Conservation (phyloP, 2,888 invertebrate genomes). For the Diabrotica balteata region DNA sequence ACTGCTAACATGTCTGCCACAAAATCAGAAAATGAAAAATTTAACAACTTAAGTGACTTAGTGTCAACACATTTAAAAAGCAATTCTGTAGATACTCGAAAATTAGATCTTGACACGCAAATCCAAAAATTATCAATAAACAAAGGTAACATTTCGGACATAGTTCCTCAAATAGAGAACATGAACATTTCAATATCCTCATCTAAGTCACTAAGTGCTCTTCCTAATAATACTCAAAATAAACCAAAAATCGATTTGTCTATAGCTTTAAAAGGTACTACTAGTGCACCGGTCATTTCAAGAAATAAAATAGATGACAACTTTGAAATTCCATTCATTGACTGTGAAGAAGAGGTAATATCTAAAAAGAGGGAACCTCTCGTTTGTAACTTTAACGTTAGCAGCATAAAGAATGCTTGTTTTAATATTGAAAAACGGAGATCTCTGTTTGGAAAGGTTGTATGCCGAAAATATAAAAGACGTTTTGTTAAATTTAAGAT, state of each 20-base stretch:
- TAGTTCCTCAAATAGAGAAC: conserved; percentile 23
- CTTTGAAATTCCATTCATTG: conserved; percentile 56
- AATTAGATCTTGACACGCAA: conserved; percentile 1
- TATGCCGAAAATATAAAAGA: conserved; percentile 55
- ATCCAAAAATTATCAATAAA: conserved; percentile 10
- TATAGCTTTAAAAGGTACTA: conserved; percentile 53
- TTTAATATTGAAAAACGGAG: conserved; percentile 47
- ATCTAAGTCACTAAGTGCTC: conserved; percentile 18
- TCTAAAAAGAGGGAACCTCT: conserved; percentile 34
- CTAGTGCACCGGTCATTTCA: conserved; percentile 39
- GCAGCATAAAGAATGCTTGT: conserved; percentile 38
- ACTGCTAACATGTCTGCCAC: no score
- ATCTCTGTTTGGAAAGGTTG: conserved; percentile 63
- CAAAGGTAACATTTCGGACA: conserved; percentile 4
- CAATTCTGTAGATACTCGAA: conserved; percentile 16
- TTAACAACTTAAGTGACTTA: conserved; percentile 42
- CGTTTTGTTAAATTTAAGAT: background rate
- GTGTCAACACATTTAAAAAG: conserved; percentile 45
- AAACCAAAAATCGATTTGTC: conserved; percentile 60
- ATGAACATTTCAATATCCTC: conserved; percentile 12
- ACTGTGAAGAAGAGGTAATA: conserved; percentile 49
- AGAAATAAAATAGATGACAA: conserved; percentile 41
- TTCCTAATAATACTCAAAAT: conserved; percentile 19
- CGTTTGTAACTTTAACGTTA: conserved; percentile 51
- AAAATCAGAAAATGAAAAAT: conserved; percentile 20